These are phyloP conservation scores for Ptiloglossa arizonensis DNA, from an alignment of 1,140 invertebrate species.

Conservation along the genomic window DNA sequence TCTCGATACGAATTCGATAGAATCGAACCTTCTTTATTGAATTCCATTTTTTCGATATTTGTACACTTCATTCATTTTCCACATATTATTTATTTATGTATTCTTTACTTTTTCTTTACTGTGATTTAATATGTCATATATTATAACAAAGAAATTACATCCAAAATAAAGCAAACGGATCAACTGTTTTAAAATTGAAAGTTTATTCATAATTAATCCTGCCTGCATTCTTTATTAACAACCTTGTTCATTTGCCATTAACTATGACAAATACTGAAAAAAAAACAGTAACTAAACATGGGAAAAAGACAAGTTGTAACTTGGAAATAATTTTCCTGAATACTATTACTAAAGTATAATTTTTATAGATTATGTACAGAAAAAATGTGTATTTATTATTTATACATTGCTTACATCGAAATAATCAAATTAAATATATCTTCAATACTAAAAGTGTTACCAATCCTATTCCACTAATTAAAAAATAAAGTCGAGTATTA, in stretches of 20 bases:
- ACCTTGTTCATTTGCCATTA: too few relatives aligned
- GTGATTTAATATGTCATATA: too few relatives aligned
- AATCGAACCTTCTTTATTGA: neutral
- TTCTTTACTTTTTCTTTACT: too few relatives aligned
- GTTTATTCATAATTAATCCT: too few relatives aligned
- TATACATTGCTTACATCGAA: neutral
- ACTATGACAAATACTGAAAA: too few relatives aligned
- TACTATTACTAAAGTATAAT: neutral
- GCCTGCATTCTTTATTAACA: too few relatives aligned
- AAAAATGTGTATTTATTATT: neutral
- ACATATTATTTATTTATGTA: too few relatives aligned
- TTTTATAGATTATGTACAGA: neutral
- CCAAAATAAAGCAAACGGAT: too few relatives aligned
- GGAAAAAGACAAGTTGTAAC: neutral
- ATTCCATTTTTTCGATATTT: neutral
- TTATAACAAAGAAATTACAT: too few relatives aligned
- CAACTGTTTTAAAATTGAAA: too few relatives aligned
- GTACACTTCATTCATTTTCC: too few relatives aligned
- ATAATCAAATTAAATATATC: conserved; percentile 6
- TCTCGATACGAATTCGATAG: neutral
- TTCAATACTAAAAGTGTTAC: conserved; percentile 34
- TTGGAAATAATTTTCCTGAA: neutral
- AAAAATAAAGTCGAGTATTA: neutral
- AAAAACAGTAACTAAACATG: too few relatives aligned
- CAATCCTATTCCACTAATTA: conserved; percentile 29